phyloP scores from a whole-genome alignment of 1,140 invertebrate genomes.

The Ceratina calcarata region DNA sequence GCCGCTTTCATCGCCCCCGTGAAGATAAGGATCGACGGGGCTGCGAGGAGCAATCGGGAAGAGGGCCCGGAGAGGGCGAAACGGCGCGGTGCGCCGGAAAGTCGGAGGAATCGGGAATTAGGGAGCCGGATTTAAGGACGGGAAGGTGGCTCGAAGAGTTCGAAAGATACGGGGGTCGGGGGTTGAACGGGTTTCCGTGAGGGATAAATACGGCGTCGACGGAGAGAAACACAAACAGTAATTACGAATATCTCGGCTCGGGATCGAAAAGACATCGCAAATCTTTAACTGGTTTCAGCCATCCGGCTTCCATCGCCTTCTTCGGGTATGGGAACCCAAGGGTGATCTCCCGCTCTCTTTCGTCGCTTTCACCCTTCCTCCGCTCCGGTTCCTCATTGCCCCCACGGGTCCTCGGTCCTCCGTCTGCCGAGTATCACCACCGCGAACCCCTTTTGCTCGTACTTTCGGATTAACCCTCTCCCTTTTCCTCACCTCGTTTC shows the following conservation, averaged over 20 bases:
- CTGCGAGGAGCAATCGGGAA: constrained; percentile 40
- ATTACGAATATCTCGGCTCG: constrained; percentile 79
- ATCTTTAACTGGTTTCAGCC: constrained; percentile 79
- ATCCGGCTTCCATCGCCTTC: constrained; percentile 48
- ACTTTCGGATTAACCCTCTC: constrained; percentile 80
- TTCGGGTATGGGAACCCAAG: constrained; percentile 39
- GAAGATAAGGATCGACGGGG: constrained; percentile 59
- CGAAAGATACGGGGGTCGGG: constrained; percentile 67
- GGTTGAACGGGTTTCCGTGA: constrained; percentile 39
- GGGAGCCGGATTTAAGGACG: constrained; percentile 55
- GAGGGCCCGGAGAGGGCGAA: constrained; percentile 31
- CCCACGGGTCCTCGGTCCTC: constrained; percentile 60
- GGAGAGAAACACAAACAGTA: constrained; percentile 81
- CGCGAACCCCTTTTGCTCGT: constrained; percentile 74
- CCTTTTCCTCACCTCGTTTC: constrained; percentile 81
- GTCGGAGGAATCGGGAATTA: constrained; percentile 59
- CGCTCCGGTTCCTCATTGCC: constrained; percentile 44
- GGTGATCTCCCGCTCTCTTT: constrained; percentile 45
- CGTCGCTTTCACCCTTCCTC: constrained; percentile 25
- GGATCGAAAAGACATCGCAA: constrained; percentile 81
- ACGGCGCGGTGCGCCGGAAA: constrained; percentile 27
- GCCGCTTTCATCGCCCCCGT: constrained; percentile 33
- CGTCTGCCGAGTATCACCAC: constrained; percentile 61
- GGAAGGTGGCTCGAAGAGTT: constrained; percentile 60
- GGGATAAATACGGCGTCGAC: constrained; percentile 67